A percentile compares a stretch with the other conserved stretches of the same genome.
Conservation (phyloP, 92 coral and sea anemone species). For the Plumapathes pennacea region DNA sequence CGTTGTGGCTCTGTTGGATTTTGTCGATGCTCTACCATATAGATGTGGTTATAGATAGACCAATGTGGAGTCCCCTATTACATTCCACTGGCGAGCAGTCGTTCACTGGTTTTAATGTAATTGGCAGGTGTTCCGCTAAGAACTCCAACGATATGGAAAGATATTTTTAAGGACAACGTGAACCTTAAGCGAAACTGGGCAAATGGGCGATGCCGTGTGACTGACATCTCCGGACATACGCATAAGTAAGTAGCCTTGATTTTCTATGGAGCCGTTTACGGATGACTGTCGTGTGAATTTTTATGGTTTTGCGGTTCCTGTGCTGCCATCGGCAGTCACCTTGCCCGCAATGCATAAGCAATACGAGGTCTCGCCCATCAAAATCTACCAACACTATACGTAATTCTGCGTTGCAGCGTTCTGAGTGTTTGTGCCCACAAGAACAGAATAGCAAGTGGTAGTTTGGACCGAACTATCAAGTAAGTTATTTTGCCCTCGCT, state of each 20-base stretch:
- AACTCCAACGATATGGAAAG: slow-evolving; percentile 83
- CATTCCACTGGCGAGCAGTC: no score
- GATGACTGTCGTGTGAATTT: no score
- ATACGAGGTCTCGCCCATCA: no score
- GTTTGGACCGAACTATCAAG: slow-evolving; percentile 91
- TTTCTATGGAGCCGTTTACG: no score
- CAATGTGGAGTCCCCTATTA: no score
- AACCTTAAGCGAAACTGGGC: slow-evolving; percentile 91
- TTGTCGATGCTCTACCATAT: background rate
- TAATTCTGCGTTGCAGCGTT: slow-evolving; percentile 64
- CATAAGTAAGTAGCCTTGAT: slow-evolving; percentile 57
- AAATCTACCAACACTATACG: no score
- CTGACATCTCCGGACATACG: slow-evolving; percentile 83
- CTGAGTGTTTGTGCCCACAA: slow-evolving; percentile 72
- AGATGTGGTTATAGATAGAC: background rate
- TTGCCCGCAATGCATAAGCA: no score
- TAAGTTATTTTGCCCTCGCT: no score
- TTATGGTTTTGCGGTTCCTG: no score
- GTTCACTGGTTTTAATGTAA: no score
- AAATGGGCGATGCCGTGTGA: slow-evolving; percentile 77
- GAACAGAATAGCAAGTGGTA: slow-evolving; percentile 90
- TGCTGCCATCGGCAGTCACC: no score
- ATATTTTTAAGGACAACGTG: slow-evolving; percentile 75
- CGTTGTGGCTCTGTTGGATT: no score
- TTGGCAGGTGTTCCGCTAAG: slow-evolving; percentile 77